phyloP scores from a whole-genome alignment of 35 echinoderm and acorn worm species.

The Eucidaris tribuloides region DNA sequence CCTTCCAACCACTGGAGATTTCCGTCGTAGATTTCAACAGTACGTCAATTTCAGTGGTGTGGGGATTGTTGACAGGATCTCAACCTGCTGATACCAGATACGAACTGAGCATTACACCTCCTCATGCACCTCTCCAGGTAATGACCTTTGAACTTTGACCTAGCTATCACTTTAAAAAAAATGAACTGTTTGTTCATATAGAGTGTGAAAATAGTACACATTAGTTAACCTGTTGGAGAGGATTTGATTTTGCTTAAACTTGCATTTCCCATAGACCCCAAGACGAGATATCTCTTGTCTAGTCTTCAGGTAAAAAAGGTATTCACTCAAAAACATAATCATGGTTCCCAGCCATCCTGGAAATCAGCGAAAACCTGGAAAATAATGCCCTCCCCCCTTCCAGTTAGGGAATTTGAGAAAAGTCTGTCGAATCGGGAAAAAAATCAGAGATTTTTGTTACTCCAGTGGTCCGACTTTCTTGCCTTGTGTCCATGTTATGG shows the following conservation, averaged over 20 bases:
- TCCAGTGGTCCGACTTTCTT: too few relatives aligned
- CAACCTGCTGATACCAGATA: not conserved
- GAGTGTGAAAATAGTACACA: not conserved
- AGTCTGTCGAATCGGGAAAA: too few relatives aligned
- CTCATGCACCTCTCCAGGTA: not conserved
- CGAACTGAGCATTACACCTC: slow-evolving; percentile 3
- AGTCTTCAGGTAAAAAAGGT: not conserved
- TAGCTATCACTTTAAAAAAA: not conserved
- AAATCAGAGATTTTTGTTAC: too few relatives aligned
- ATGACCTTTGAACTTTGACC: not conserved
- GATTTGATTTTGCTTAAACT: not conserved
- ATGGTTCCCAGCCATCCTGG: too few relatives aligned
- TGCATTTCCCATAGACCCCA: not conserved
- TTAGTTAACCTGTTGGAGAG: not conserved
- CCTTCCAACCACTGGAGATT: not conserved
- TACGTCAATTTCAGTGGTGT: slow-evolving; percentile 24
- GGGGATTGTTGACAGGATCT: slow-evolving; percentile 11
- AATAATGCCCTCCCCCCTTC: too few relatives aligned
- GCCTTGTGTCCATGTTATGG: too few relatives aligned
- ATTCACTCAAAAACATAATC: too few relatives aligned
- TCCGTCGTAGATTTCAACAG: slow-evolving; percentile 4
- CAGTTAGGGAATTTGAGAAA: too few relatives aligned
- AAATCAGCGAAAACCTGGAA: too few relatives aligned
- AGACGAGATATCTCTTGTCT: not conserved
- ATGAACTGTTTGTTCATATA: not conserved